phyloP scores from a whole-genome alignment of 2,113 vertebrate species.

The Mustela lutreola region DNA sequence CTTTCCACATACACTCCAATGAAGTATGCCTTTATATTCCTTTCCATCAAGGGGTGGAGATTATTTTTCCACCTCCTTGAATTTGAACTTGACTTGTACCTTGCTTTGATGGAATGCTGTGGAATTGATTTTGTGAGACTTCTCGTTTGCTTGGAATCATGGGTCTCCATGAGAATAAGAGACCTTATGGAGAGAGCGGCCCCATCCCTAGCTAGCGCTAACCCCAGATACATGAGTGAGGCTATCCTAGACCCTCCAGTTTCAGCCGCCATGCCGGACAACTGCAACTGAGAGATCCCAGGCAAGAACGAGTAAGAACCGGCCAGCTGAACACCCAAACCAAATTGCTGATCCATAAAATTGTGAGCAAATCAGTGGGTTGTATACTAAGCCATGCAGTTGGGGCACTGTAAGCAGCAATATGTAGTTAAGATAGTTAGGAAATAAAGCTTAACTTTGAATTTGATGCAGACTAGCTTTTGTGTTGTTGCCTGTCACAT shows the following conservation, averaged over 20 bases:
- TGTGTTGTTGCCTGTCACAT: background rate
- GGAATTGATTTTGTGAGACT: background rate
- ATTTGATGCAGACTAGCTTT: background rate
- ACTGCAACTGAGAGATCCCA: background rate
- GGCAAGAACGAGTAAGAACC: background rate
- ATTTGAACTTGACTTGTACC: background rate
- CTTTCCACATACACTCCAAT: background rate
- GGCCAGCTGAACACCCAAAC: background rate
- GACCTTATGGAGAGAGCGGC: background rate
- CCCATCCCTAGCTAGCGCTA: background rate
- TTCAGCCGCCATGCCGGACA: background rate
- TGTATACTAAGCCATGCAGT: background rate
- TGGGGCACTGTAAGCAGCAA: background rate
- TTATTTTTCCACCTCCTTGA: background rate
- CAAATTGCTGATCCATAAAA: background rate
- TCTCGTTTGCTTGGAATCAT: background rate
- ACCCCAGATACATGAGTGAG: background rate
- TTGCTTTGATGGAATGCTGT: background rate
- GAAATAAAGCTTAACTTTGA: background rate
- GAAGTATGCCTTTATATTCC: background rate
- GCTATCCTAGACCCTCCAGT: background rate
- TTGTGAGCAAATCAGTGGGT: background rate
- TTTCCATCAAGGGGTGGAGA: background rate
- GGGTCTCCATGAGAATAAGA: background rate
- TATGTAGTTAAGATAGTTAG: background rate